These are phyloP conservation scores for Mus spretus DNA, from an alignment of 2,797 vertebrate species.

Conservation along the genomic window DNA sequence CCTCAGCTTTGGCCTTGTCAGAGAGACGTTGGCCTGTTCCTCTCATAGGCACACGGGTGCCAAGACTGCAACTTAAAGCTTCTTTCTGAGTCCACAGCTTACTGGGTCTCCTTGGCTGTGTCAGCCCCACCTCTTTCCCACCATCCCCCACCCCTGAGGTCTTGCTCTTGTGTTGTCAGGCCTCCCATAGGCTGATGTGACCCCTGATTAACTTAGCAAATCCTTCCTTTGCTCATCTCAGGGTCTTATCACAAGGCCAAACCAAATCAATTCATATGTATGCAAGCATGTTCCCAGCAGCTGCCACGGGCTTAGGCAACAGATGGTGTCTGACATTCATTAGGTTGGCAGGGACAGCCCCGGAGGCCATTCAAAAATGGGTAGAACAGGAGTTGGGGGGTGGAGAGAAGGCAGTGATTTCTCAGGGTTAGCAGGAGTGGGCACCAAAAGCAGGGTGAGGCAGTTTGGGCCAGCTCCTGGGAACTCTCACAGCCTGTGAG, in stretches of 20 bases:
- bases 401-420: not conserved
- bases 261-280: constrained; percentile 56
- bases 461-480: not conserved
- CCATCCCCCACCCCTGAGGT: not conserved
- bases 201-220: constrained; percentile 64
- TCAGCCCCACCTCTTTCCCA: not conserved
- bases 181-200: constrained; percentile 1
- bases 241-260: constrained; percentile 52
- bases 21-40: not conserved
- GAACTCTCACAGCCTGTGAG: not conserved
- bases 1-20: not conserved
- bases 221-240: constrained; percentile 40
- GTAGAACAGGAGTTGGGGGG: not conserved
- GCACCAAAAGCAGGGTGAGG: not conserved
- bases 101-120: not conserved
- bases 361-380: not conserved
- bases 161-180: not conserved
- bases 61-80: not conserved
- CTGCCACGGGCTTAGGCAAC: constrained; percentile 65
- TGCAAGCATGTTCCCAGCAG: constrained; percentile 69
- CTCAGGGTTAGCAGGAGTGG: not conserved
- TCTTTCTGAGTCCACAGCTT: not conserved
- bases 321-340: constrained; percentile 75
- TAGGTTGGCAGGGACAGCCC: constrained; percentile 43
- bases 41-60: not conserved